Evolutionary conservation across 2,113 vertebrate species (phyloP).

Genomic region (Mirza zaza): DNA sequence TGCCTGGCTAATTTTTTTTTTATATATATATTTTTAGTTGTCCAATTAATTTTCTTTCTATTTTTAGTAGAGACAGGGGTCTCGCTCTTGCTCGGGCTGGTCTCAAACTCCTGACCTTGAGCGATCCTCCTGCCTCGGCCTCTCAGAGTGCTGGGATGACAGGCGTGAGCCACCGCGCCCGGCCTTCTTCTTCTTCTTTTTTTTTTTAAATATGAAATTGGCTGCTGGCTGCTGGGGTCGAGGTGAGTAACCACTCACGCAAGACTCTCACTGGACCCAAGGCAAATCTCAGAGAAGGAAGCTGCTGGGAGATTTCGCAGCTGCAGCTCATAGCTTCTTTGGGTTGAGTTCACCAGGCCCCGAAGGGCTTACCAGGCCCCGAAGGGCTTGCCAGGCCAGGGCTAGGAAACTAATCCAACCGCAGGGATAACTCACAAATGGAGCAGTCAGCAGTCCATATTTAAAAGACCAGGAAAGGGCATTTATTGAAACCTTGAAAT

Average conservation of each 20-base stretch:
- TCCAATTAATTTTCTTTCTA: too few relatives aligned
- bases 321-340: neutral
- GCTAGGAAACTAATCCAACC: neutral
- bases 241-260: neutral
- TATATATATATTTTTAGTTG: too few relatives aligned
- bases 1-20: too few relatives aligned
- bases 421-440: neutral
- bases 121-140: too few relatives aligned
- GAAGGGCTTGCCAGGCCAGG: neutral
- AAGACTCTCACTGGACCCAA: neutral
- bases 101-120: too few relatives aligned
- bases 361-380: neutral
- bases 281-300: neutral
- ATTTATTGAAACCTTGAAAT: too few relatives aligned
- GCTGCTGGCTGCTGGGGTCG: neutral
- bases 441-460: neutral
- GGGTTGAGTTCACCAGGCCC: neutral
- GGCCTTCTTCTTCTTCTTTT: neutral
- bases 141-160: too few relatives aligned
- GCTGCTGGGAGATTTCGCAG: neutral
- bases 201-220: neutral
- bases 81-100: too few relatives aligned
- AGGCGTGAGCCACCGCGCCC: too few relatives aligned
- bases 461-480: slow-evolving; percentile 14
- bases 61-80: too few relatives aligned